These are phyloP conservation scores for Halcyon senegalensis DNA, from an alignment of 2,113 vertebrate species.

Conservation along the genomic window DNA sequence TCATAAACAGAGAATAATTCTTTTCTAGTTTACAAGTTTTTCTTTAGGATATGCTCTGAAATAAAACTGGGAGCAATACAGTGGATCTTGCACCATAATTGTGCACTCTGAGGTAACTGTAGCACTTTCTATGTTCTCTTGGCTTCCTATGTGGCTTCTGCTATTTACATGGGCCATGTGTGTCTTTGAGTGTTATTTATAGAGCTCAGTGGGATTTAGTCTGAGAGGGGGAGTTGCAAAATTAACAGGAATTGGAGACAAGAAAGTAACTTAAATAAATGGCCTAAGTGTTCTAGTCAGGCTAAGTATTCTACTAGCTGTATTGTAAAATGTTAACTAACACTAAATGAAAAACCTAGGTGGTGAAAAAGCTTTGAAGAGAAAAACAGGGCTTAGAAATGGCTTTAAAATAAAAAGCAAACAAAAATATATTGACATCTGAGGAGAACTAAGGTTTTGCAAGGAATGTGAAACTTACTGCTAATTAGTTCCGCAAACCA, in stretches of 20 bases:
- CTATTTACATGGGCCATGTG: not conserved
- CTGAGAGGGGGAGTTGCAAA: not conserved
- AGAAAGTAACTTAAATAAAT: not conserved
- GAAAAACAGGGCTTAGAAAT: not conserved
- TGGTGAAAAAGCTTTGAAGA: not conserved
- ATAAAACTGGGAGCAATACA: not conserved
- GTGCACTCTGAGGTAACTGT: not conserved
- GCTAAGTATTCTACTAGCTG: not conserved
- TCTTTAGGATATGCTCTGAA: not conserved
- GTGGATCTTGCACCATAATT: not conserved
- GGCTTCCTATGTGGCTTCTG: not conserved
- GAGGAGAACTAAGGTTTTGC: not conserved
- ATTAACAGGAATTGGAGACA: accelerated
- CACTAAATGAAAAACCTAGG: not conserved
- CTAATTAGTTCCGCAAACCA: not conserved
- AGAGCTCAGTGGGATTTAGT: not conserved
- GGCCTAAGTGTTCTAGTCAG: not conserved
- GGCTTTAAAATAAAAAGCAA: not conserved
- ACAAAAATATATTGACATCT: accelerated
- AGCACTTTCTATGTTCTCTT: not conserved
- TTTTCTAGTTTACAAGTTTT: constrained; percentile 9
- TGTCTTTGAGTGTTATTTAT: not conserved
- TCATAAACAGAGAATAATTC: constrained; percentile 38
- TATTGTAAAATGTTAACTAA: not conserved
- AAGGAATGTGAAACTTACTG: not conserved